Percentiles rank a stretch among this genome's conserved stretches.
phyloP scores from a whole-genome alignment of 64 coral and sea anemone genomes.

The Exaiptasia diaphana region DNA sequence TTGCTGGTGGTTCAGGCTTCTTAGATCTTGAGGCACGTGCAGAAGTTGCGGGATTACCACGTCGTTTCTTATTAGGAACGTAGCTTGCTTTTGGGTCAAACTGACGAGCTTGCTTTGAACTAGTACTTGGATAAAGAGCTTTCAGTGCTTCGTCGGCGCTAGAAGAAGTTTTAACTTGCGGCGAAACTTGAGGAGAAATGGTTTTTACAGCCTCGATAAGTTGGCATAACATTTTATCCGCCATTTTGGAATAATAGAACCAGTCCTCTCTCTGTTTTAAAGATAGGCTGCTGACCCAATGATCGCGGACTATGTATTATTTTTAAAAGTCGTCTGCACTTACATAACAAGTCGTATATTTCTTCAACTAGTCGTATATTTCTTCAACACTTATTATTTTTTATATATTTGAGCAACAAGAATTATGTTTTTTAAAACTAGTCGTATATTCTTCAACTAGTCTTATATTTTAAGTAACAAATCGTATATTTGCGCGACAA shows the following conservation, averaged over 20 bases:
- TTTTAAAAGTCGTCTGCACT: too few species aligned
- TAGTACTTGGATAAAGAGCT: conserved; percentile 15
- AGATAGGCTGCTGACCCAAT: background rate
- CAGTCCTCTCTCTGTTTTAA: conserved; percentile 27
- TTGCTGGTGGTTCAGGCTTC: conserved; percentile 22
- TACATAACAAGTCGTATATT: background rate
- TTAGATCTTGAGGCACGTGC: conserved; percentile 6
- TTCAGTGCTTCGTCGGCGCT: conserved; percentile 40
- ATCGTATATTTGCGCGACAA: background rate
- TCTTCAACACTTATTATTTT: too few species aligned
- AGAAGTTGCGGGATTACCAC: conserved; percentile 25
- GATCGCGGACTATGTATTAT: too few species aligned
- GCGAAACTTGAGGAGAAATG: conserved; percentile 43
- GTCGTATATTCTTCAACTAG: too few species aligned
- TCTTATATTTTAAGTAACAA: background rate
- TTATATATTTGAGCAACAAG: too few species aligned
- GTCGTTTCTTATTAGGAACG: conserved; percentile 26
- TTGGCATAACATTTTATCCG: conserved; percentile 47
- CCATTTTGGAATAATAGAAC: conserved; percentile 17
- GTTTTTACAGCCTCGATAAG: conserved; percentile 30
- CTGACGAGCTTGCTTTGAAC: conserved; percentile 20
- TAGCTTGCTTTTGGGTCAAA: conserved; percentile 38
- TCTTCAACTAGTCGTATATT: too few species aligned
- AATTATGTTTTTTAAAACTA: too few species aligned
- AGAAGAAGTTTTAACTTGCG: conserved; percentile 23